Evolutionary conservation across 1,140 invertebrate species (phyloP), one percentile per base, ranked within the genome.

Genomic region (Lanistes nyassanus): DNA sequence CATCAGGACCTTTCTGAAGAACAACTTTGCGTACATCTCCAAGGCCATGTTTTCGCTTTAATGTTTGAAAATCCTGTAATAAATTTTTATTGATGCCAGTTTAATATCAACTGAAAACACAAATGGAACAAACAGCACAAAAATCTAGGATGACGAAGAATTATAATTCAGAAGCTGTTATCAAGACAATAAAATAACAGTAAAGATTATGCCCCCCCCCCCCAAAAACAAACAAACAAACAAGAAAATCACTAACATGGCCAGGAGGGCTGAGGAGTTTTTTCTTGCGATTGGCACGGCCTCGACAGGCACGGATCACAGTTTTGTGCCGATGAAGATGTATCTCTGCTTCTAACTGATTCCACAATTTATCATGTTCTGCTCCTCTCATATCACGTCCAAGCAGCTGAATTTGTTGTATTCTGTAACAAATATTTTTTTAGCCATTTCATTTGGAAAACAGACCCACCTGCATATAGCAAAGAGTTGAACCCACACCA

Each of bases 371-470:
- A 82, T 95, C 94, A 82, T 95, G 91, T 80, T 95, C 94, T 26
- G 92, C 91, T n/a, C 93, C 92, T 90, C 94, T 93, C 88, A 94
- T 92, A 79, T 94, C 91, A 79, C 91, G 84, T 78, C 91, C 92
- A 55, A 96, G 89, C n/a, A 96, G 87, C 87, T 96, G 95, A 79
- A 96, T 92, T 87, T 96, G 95, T 84, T 96, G 95, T 87, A 96
- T 96, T 81, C 95, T 92, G 76, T 7, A 51, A 51, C 60, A 34
- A 31, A 73, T n/a, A 39, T 37, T n/a, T n/a, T n/a, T n/a, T n/a
- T n/a, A n/a, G n/a, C n/a, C n/a, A n/a, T n/a, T n/a, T n/a, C n/a
- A n/a, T n/a, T n/a, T n/a, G n/a, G n/a, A n/a, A n/a, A n/a, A n/a
- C n/a, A n/a, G n/a, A n/a, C n/a, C n/a, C n/a, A n/a, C n/a, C n/a